A percentile compares a stretch with the other conserved stretches of the same genome.
These are phyloP conservation scores for Allygus modestus DNA, from an alignment of 2,888 invertebrate species.

Conservation along the genomic window DNA sequence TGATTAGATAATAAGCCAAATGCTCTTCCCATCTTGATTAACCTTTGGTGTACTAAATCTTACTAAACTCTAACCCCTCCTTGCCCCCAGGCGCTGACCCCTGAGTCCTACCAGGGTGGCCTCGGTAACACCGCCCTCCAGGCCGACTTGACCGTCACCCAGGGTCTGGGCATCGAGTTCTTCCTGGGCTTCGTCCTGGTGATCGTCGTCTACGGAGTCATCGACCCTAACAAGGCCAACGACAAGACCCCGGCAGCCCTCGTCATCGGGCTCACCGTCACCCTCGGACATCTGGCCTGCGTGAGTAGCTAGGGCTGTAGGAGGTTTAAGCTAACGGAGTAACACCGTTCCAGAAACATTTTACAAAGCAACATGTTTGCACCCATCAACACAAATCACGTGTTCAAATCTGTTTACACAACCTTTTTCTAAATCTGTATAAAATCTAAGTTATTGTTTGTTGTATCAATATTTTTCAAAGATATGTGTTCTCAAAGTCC, in stretches of 20 bases:
- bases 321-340: too few relatives aligned
- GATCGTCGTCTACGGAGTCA: constrained; percentile 93
- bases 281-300: constrained; percentile 89
- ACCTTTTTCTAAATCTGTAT: too few relatives aligned
- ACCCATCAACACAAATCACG: too few relatives aligned
- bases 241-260: constrained; percentile 89
- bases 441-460: too few relatives aligned
- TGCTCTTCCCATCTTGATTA: too few relatives aligned
- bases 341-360: not conserved
- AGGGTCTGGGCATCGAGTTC: constrained; percentile 94
- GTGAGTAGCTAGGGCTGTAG: constrained; percentile 80
- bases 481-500: too few relatives aligned
- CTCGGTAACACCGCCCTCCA: constrained; percentile 85
- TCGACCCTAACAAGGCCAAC: constrained; percentile 88
- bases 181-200: constrained; percentile 93
- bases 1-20: too few relatives aligned
- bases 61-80: not conserved
- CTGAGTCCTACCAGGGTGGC: constrained; percentile 77
- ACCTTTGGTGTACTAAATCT: too few relatives aligned
- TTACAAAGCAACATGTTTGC: too few relatives aligned
- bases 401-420: too few relatives aligned
- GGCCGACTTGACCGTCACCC: constrained; percentile 81
- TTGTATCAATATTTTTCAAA: too few relatives aligned
- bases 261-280: constrained; percentile 92
- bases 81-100: constrained; percentile 80